Base-by-base conservation (phyloP, 2,113 vertebrate species). In the Psittacula cyanocephala region DNA sequence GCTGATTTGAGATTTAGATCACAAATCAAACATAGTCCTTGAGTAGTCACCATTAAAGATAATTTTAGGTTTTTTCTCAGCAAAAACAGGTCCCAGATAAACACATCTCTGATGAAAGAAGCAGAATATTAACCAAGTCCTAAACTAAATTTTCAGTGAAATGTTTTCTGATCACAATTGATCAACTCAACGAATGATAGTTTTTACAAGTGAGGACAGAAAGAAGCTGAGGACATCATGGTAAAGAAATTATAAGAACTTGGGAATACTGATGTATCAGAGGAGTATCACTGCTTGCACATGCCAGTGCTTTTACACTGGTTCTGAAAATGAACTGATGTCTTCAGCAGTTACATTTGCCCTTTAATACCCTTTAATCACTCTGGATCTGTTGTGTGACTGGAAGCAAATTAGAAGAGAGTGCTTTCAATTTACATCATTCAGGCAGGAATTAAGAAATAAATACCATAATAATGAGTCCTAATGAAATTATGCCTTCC, bases 401-500 rank as follows among this genome's bases (percentile, higher is more conserved):
- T 70, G 24, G 35, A 31, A 90, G 55, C 31, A 92, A 83, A 81
- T 81, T 71, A 94, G 63, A 88, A 79, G 22, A 82, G 37, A 75
- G 39, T 55, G 24, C 9, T 78, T 92, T 88, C 60, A 70, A 71
- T 75, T 95, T 84, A 67, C n/a, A 84, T 67, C 41, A 60, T 65
- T 91, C 80, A 90, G 41, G 43, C 18, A 78, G 25, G 27, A 95
- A 91, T 93, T 81, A 76, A 86, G 93, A 95, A 84, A 81, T 74
- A 92, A 93, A 88, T 82, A 88, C 57, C 14, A 2, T 63, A 81
- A 89, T 88, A 93, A 93, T 14, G n/a, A 89, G 44, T 33, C 50
- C 71, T 81, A 83, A 95, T 46, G 86, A 94, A 89, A 88, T 76
- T 47, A 79, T 35, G 68, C 27, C n/a, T 81, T 77, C 35, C 35